Evolutionary conservation across 2,113 vertebrate genomes (phyloP), one percentile per base, ranked within the genome.

Genomic region (Silurus asotus): DNA sequence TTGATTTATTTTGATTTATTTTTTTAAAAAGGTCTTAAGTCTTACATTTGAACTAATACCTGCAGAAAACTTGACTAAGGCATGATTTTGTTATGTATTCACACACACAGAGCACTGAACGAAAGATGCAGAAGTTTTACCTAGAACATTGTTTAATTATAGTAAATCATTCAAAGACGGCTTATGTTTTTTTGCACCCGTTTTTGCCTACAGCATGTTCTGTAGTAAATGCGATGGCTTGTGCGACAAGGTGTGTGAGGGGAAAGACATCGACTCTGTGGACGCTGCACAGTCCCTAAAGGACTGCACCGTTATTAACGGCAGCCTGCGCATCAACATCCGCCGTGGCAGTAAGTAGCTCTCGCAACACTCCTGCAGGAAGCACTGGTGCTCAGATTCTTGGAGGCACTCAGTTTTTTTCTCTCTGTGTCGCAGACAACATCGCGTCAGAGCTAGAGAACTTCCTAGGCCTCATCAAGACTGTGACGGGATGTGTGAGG

Each of bases 401-500:
- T 28, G n/a, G 53, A 23, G 56, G 56, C 77, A 61, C 28, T 80
- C 17, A 61, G 28, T 23, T 17, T 23, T 74, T n/a, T 37, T 37
- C 28, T 48, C 37, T 64, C 19, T 13, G 20, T 53, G n/a, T 77
- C 67, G 10, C 19, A 99, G 97, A 96, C 90, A 99, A 99, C 93
- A 98, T 99, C 0, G 97, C 97, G 19, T 96, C 97, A 0, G 98
- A 99, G 90, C 93, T 99, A 95, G 98, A 99, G 95, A 98, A 96
- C 69, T 99, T 98, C 88, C 96, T 98, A 85, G 98, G 98, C 2
- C 92, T 98, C 92, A 99, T 99, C 56, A 97, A 99, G 94, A 97
- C 96, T 3, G 98, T 99, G 62, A 99, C 97, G 0, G 98, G 98
- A 23, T 97, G 96, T 0, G 97, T 99, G 88, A 96, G 96, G 94